phyloP scores from a whole-genome alignment of 2,888 invertebrate species.

The Coelinius sp. region DNA sequence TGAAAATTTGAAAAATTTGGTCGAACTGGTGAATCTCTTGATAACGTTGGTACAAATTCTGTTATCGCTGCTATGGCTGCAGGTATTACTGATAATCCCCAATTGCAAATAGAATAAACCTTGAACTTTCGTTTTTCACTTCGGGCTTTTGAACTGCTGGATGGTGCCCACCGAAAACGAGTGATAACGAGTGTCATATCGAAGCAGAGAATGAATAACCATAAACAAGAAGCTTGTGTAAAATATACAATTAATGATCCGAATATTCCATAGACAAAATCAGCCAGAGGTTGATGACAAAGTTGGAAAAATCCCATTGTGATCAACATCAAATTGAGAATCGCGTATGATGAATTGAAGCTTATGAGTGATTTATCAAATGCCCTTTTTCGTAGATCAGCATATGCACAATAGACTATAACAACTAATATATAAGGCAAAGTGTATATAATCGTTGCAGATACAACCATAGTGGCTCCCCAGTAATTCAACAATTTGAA shows the following conservation, averaged over 20 bases:
- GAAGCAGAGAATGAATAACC: slow-evolving; percentile 62
- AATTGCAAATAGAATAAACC: slow-evolving; percentile 49
- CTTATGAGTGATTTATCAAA: slow-evolving; percentile 57
- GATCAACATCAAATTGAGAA: slow-evolving; percentile 52
- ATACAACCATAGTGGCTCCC: slow-evolving; percentile 58
- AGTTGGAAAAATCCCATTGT: slow-evolving; percentile 51
- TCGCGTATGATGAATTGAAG: slow-evolving; percentile 54
- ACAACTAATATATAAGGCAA: slow-evolving; percentile 56
- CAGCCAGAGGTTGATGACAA: slow-evolving; percentile 50
- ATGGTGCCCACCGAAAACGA: slow-evolving; percentile 57
- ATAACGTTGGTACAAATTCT: slow-evolving; percentile 55
- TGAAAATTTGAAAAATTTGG: slow-evolving; percentile 57
- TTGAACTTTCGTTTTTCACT: slow-evolving; percentile 56
- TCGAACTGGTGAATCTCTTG: slow-evolving; percentile 51
- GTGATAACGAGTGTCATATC: slow-evolving; percentile 63
- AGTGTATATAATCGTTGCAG: slow-evolving; percentile 60
- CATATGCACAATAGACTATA: slow-evolving; percentile 50
- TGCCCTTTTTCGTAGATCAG: slow-evolving; percentile 52
- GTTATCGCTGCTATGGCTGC: slow-evolving; percentile 51
- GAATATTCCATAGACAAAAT: slow-evolving; percentile 42
- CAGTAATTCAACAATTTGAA: slow-evolving; percentile 55
- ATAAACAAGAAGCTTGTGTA: slow-evolving; percentile 55
- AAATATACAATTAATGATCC: slow-evolving; percentile 57
- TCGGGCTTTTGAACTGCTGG: slow-evolving; percentile 44
- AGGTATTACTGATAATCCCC: slow-evolving; percentile 49